phyloP scores from a whole-genome alignment of 1,140 invertebrate species.

The Calycopis cecrops region DNA sequence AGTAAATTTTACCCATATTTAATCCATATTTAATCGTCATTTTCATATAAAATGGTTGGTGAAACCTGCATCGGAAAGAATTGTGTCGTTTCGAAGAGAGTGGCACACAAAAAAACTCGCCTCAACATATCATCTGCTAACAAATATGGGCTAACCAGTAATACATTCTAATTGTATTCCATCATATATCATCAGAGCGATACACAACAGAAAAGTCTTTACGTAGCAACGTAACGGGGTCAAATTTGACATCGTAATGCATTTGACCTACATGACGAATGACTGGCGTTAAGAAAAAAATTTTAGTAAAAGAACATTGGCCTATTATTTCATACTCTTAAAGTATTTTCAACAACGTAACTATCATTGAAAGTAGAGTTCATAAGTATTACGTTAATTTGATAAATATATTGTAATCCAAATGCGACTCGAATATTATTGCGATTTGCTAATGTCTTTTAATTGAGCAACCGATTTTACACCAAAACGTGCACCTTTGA shows the following conservation, averaged over 20 bases:
- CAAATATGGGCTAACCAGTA: not conserved
- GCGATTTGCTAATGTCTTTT: too few species aligned
- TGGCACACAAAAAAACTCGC: not conserved
- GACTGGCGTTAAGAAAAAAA: constrained; percentile 50
- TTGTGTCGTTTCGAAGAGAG: not conserved
- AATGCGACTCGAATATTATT: too few species aligned
- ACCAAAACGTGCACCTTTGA: too few species aligned
- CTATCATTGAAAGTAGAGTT: too few species aligned
- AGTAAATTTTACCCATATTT: too few species aligned
- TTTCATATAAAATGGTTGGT: too few species aligned
- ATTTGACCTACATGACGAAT: constrained; percentile 59
- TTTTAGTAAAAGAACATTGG: constrained; percentile 13
- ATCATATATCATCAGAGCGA: constrained; percentile 1
- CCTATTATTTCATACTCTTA: constrained; percentile 1
- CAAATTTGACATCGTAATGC: constrained; percentile 60
- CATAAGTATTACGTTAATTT: too few species aligned
- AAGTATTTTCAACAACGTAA: not conserved
- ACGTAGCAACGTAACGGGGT: constrained; percentile 42
- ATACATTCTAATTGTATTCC: too few species aligned
- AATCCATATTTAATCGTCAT: too few species aligned
- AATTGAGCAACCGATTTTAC: too few species aligned
- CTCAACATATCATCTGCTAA: not conserved
- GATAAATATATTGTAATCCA: too few species aligned
- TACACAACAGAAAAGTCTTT: constrained; percentile 18
- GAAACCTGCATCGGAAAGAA: not conserved